Evolutionary conservation across 2,113 vertebrate genomes (phyloP), one percentile per base, ranked within the genome.

Genomic region (Vireo altiloquus): DNA sequence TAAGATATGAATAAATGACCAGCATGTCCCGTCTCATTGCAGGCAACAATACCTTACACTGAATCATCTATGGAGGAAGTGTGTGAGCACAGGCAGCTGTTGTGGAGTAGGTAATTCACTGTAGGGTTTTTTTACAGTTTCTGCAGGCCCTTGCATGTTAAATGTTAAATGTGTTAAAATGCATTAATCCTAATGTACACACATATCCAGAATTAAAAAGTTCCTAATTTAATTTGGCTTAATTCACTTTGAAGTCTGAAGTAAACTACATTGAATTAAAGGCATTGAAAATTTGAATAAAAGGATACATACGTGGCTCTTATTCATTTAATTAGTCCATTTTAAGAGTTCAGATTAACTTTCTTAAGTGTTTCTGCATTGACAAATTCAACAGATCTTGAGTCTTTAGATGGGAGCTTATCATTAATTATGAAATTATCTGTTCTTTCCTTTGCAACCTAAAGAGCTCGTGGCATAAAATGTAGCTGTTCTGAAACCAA

Each of bases 321-420:
- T 87, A 86, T 68, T 78, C 0, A 60, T 92, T 92, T 88, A 59
- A 92, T 95, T 90, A 85, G 65, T 74, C 50, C 22, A 83, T 37
- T 95, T 87, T 59, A 79, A 68, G 78, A 89, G 56, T 95, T 89
- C 53, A 66, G 69, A 82, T 91, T 68, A 84, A 81, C 60, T 89
- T 84, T 76, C 40, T 52, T 54, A 79, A 81, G 60, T 83, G 61
- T 49, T 89, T 86, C 63, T 81, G 10, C 18, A 46, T 13, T 92
- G 59, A 82, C 3, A 5, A 65, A 92, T 84, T 87, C 56, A 78
- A 53, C 81, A 86, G 54, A 23, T 21, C 46, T 87, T 81, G n/a
- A 80, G 25, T 80, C 23, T 89, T 92, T 46, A 63, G 42, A 74
- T 78, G 27, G 15, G 21, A 81, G 16, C 11, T 92, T 92, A 70